A percentile compares a stretch with the other conserved stretches of the same genome.
phyloP scores from a whole-genome alignment of 2,797 vertebrate species.

The Neopelma chrysocephalum region DNA sequence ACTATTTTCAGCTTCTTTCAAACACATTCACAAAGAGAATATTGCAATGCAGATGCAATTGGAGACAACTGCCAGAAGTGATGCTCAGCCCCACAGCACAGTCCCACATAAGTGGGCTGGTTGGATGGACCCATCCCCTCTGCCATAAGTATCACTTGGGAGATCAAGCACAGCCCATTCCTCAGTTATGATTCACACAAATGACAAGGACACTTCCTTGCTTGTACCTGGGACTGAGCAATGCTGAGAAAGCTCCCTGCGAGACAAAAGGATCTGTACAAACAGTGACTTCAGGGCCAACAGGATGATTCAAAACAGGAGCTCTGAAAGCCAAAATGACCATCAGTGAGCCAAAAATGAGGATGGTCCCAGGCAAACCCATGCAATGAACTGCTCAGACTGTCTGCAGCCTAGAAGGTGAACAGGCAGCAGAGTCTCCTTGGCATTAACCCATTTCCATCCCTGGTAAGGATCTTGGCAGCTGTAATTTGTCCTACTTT shows the following conservation, averaged over 20 bases:
- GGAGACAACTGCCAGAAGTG: neutral
- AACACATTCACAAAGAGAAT: neutral
- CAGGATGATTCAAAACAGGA: neutral
- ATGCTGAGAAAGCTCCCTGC: neutral
- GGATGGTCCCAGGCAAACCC: neutral
- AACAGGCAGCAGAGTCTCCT: neutral
- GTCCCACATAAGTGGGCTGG: neutral
- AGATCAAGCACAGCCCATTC: neutral
- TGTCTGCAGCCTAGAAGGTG: neutral
- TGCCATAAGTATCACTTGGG: rapidly evolving
- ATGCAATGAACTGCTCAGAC: neutral
- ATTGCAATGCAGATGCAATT: neutral
- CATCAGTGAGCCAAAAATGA: neutral
- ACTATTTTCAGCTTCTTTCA: neutral
- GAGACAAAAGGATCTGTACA: neutral
- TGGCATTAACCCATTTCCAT: neutral
- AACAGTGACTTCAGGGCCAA: neutral
- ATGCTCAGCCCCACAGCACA: neutral
- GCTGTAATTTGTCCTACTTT: neutral
- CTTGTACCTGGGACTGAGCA: neutral
- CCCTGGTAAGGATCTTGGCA: neutral
- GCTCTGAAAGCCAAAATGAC: neutral
- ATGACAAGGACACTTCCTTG: neutral
- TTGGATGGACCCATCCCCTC: neutral
- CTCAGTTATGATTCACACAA: neutral